Conservation (phyloP, 1,140 invertebrate species). For the Hylaeus volcanicus region DNA sequence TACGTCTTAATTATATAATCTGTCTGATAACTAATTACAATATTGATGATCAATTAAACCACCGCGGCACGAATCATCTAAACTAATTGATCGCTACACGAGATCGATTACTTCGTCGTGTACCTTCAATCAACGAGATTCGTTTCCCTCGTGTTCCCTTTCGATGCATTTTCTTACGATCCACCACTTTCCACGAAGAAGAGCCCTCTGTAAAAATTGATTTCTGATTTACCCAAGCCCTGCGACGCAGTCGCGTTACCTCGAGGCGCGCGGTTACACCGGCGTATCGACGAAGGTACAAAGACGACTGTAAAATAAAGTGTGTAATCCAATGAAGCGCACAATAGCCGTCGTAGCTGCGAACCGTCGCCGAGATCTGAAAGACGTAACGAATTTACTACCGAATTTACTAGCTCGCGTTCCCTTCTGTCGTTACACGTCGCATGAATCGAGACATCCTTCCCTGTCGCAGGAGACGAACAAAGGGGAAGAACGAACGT, state of each 20-base stretch:
- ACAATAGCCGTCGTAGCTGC: not conserved
- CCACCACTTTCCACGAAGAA: not conserved
- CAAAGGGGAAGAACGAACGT: constrained; percentile 8
- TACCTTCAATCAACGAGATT: not conserved
- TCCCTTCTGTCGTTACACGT: constrained; percentile 31
- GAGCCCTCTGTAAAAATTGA: constrained; percentile 7
- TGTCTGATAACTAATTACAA: too few relatives aligned
- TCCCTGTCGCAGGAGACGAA: not conserved
- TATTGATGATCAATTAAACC: too few relatives aligned
- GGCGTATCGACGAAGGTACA: not conserved
- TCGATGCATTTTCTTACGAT: not conserved
- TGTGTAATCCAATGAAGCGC: constrained; percentile 7
- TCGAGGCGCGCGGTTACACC: not conserved
- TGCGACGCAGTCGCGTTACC: not conserved
- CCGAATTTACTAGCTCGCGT: constrained; percentile 30
- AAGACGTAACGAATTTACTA: constrained; percentile 35
- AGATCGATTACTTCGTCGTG: too few relatives aligned
- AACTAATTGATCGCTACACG: too few relatives aligned
- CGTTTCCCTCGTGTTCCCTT: not conserved
- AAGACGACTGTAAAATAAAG: constrained; percentile 21
- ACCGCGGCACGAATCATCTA: too few relatives aligned
- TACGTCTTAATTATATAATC: too few relatives aligned
- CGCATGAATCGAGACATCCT: constrained; percentile 17
- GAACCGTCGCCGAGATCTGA: constrained; percentile 1
- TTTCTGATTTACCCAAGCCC: constrained; percentile 4